Conservation (phyloP, 2,113 vertebrate genomes). For the Rhinopomastus cyanomelas region DNA sequence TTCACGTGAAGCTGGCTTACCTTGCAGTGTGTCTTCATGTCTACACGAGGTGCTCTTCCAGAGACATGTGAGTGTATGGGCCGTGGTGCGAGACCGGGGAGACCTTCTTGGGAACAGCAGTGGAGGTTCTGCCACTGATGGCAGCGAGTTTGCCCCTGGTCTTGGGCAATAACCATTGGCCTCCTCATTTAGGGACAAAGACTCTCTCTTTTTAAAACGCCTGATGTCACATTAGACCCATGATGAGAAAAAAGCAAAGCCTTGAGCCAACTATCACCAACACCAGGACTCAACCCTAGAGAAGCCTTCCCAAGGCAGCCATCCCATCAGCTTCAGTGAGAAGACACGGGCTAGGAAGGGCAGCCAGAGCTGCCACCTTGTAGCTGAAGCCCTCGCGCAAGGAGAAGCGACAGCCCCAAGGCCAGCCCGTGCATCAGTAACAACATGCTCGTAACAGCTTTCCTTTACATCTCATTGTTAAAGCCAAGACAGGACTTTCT, state of each 20-base stretch:
- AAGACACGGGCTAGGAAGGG: background rate
- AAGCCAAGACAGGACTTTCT: conserved; percentile 75
- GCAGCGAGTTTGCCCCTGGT: background rate
- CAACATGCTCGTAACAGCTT: background rate
- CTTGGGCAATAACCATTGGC: background rate
- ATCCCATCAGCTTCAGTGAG: background rate
- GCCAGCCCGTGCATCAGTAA: background rate
- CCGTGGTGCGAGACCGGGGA: background rate
- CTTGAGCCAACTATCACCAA: background rate
- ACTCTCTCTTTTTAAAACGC: background rate
- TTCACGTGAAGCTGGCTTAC: background rate
- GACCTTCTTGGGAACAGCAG: background rate
- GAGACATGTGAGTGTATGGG: accelerated
- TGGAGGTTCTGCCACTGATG: background rate
- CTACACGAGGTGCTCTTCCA: background rate
- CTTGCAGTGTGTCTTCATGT: background rate
- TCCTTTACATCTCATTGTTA: conserved; percentile 55
- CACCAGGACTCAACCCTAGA: background rate
- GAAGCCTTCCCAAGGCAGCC: background rate
- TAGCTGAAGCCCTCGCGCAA: background rate
- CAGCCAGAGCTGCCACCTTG: background rate
- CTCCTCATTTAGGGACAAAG: background rate
- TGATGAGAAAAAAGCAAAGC: background rate
- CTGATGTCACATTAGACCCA: background rate
- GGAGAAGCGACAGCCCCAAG: background rate